Evolutionary conservation across 2,888 invertebrate species (phyloP), one percentile per base, ranked within the genome.

Genomic region (Aleiodes alternator): DNA sequence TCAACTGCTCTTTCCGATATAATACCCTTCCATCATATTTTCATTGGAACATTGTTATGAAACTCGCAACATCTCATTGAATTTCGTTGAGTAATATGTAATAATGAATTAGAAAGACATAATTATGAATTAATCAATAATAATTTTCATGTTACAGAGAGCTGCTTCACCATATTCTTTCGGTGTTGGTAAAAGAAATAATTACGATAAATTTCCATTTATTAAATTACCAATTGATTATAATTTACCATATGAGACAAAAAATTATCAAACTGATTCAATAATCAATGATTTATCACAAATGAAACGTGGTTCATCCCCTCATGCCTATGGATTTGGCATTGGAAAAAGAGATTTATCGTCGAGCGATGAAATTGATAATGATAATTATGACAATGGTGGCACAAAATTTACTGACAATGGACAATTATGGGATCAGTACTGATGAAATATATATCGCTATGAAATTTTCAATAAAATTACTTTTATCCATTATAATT

Each of bases 161-260:
- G 91, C 92, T 38, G 91, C 92, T 38, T 92, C 93, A 31, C 92
- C 93, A 0, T 94, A 94, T 89, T 92, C 93, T 34, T 94, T 94
- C 83, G 94, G 94, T 0, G 90, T 94, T n/a, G 94, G 94, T 0
- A 93, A 94, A 81, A 91, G 94, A 11, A 90, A 91, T 78, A 86
- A 84, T 11, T 48, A 56, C 7, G 53, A 66, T 5, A 76, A 90
- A 89, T 23, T 90, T 12, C 68, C 71, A 90, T 76, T 90, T 1
- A n/a, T 75, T 55, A 69, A 61, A 70, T 73, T 78, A 29, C 66
- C 74, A 48, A 16, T 53, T 55, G 76, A 50, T 43, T 76, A 73
- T 16, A 23, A n/a, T 31, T 16, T 72, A 53, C 84, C 90, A 4
- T 89, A 90, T 2, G 83, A 90, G 29, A 75, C 72, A 55, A 80